Percentiles rank a stretch among this genome's conserved stretches.
phyloP scores from a whole-genome alignment of 2,797 vertebrate genomes.

The Pterois miles region DNA sequence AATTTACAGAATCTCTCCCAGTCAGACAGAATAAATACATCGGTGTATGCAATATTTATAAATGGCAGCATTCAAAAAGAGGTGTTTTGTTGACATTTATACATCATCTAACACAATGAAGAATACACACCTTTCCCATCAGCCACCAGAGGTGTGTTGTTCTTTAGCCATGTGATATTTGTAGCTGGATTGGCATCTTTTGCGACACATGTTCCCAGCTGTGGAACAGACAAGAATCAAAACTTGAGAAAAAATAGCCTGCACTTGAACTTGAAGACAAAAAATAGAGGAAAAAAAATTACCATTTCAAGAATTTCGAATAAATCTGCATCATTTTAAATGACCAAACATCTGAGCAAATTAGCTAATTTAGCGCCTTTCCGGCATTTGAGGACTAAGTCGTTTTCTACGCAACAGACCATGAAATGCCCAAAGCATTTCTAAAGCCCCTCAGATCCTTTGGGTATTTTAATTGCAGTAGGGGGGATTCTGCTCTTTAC shows the following conservation, averaged over 20 bases:
- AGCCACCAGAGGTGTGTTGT: conserved; percentile 80
- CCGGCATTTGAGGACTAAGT: conserved; percentile 38
- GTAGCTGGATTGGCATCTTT: conserved; percentile 89
- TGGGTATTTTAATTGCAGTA: conserved; percentile 75
- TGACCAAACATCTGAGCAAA: conserved; percentile 49
- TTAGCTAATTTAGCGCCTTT: conserved; percentile 31
- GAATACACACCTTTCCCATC: conserved; percentile 85
- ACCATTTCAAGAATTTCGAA: not conserved
- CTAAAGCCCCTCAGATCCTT: conserved; percentile 66
- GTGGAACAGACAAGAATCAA: conserved; percentile 53
- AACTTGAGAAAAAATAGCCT: not conserved
- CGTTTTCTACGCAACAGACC: conserved; percentile 64
- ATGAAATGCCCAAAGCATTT: conserved; percentile 75
- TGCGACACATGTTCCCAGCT: conserved; percentile 90
- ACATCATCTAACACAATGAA: conserved; percentile 6
- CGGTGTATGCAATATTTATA: not conserved
- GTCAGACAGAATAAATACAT: conserved; percentile 11
- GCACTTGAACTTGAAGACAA: not conserved
- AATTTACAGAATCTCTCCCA: not conserved
- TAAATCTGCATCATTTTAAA: conserved; percentile 40
- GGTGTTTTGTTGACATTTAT: conserved; percentile 5
- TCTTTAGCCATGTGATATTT: conserved; percentile 91
- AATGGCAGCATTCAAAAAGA: conserved; percentile 15
- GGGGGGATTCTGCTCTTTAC: conserved; percentile 63
- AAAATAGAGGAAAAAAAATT: not conserved